A percentile compares a stretch with the other conserved stretches of the same genome.
Evolutionary conservation across 2,888 invertebrate genomes (phyloP).

Genomic region (Pimpla rufipes): DNA sequence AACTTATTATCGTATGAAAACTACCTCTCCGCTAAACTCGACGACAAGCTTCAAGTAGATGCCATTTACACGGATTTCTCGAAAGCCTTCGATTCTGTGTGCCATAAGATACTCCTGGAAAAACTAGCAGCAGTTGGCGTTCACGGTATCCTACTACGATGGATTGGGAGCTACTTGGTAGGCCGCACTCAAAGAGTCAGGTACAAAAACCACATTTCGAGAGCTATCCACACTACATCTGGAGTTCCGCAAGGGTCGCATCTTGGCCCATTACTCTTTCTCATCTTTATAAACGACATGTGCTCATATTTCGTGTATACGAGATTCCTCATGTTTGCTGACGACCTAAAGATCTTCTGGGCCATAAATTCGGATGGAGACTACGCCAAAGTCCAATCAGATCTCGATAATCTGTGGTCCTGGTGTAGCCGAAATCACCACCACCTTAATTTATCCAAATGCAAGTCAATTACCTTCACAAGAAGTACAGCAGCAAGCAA

Average conservation of each 20-base stretch:
- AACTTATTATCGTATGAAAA: neutral
- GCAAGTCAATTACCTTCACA: neutral
- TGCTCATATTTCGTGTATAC: neutral
- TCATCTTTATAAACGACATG: constrained; percentile 14
- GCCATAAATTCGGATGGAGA: neutral
- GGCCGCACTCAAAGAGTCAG: neutral
- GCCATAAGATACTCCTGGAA: neutral
- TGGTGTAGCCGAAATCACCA: neutral
- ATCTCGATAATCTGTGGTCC: neutral
- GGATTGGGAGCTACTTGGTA: neutral
- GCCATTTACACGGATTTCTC: neutral
- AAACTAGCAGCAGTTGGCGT: neutral
- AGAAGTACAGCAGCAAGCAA: neutral
- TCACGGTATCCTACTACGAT: neutral
- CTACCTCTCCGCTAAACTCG: neutral
- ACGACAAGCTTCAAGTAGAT: neutral
- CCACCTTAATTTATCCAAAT: neutral
- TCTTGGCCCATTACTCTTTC: neutral
- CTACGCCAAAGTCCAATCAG: neutral
- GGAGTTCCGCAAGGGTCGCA: constrained; percentile 5
- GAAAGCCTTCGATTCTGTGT: neutral
- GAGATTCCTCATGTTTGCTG: neutral
- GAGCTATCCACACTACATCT: neutral
- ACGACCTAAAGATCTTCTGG: neutral
- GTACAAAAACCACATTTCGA: neutral